Base-by-base conservation (phyloP, 2,888 invertebrate species). In the Archips xylosteana region DNA sequence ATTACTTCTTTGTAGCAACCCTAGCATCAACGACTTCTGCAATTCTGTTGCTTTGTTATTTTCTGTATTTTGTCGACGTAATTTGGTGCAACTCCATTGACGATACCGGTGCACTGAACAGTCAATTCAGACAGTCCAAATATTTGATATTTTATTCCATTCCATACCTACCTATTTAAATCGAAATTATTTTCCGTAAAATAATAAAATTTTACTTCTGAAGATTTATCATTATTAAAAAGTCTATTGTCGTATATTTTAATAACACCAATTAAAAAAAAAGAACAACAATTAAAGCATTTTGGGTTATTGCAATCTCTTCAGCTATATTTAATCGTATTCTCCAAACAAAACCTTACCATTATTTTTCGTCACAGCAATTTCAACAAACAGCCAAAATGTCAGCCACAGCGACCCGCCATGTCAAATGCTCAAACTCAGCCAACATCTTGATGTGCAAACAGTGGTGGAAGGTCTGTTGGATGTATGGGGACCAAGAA, bases 381-480 rank as follows among this genome's bases (percentile, higher is more conserved):
- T 72, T 69, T 15, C 63, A 74, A 72, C 34, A 57, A 75, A 75
- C 71, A 79, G 74, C 71, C 81, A 89, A 87, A 82, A 94, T 95
- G 95, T 94, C 95, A 70, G 90, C 95, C 34, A 95, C 95, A 67
- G 94, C 95, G 5, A 95, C 94, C 34, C 86, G 92, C 75, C 95
- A 95, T 77, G 92, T 95, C 54, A 95, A 95, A 81, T 86, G 94
- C 13, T 95, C 95, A 3, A 95, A 95, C 80, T 94, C 96, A 54
- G 96, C 96, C 76, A 97, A 97, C 90, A 96, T 97, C 86, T 91
- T 97, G 77, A 97, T 97, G 96, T 97, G 97, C 94, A 97, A 97
- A 89, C 97, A 97, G 95, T 97, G 97, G 97, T 97, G 97, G 97
- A 97, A 97, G 90, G 97, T 97, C 76, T 97, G 97, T 85, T 97